A percentile compares a stretch with the other conserved stretches of the same genome.
Evolutionary conservation across 2,113 vertebrate genomes (phyloP).

Genomic region (Cyprinodon variegatus): DNA sequence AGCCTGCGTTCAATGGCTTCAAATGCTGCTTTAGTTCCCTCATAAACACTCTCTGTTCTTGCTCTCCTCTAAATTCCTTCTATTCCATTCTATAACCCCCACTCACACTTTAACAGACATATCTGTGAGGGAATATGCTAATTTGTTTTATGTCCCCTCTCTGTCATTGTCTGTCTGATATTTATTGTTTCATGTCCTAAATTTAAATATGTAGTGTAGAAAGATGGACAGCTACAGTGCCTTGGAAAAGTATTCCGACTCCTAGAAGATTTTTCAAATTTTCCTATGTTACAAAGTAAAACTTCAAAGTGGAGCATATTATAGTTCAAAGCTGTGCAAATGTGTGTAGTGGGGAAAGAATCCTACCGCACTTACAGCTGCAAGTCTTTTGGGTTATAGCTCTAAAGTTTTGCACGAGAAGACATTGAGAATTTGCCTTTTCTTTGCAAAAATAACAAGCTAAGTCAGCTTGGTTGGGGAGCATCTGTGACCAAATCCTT

Average conservation of each 20-base stretch:
- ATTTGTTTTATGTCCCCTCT: constrained; percentile 49
- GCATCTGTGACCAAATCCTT: neutral
- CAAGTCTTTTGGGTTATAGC: neutral
- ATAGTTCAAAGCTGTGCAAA: neutral
- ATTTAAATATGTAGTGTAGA: constrained; percentile 18
- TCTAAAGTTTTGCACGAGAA: neutral
- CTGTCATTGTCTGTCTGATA: constrained; percentile 37
- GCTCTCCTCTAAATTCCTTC: constrained; percentile 29
- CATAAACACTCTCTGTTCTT: constrained; percentile 52
- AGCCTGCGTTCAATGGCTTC: constrained; percentile 56
- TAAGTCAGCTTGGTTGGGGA: neutral
- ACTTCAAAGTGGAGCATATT: neutral
- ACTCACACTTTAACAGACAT: constrained; percentile 34
- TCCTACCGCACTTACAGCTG: neutral
- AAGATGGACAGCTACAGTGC: neutral
- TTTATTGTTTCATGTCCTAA: constrained; percentile 42
- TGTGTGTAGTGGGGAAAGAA: neutral
- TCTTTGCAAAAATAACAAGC: neutral
- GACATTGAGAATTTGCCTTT: neutral
- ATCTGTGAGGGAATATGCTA: constrained; percentile 39
- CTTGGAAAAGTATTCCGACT: neutral
- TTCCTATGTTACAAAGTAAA: neutral
- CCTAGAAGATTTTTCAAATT: neutral
- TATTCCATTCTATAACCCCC: constrained; percentile 11
- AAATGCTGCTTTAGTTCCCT: constrained; percentile 56